Evolutionary conservation across 2,888 invertebrate genomes (phyloP).

Genomic region (Tiliacea citrago): DNA sequence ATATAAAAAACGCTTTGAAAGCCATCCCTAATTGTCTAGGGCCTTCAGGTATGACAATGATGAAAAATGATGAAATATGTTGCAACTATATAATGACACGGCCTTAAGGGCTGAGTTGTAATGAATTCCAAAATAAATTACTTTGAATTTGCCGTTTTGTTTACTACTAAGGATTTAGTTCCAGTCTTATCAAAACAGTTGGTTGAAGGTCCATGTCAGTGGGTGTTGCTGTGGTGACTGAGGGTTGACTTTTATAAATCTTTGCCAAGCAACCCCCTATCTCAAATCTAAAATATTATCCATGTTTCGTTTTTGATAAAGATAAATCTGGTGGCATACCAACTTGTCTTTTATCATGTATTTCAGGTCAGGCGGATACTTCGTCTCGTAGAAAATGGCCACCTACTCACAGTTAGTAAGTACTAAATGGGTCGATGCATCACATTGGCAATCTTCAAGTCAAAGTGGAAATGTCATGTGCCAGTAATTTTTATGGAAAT

Average conservation of each 20-base stretch:
- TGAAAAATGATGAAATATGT: too few species aligned
- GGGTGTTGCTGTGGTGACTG: constrained; percentile 37
- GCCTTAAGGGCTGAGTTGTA: background rate
- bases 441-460: too few species aligned
- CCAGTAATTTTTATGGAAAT: too few species aligned
- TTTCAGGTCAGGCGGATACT: background rate
- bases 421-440: too few species aligned
- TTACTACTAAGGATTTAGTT: background rate
- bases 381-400: background rate
- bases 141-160: background rate
- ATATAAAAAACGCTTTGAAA: too few species aligned
- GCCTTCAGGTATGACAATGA: too few species aligned
- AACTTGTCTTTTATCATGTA: too few species aligned
- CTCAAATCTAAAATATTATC: background rate
- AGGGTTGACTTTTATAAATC: background rate
- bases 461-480: too few species aligned
- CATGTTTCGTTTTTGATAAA: background rate
- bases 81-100: too few species aligned
- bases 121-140: background rate
- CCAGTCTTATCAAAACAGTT: constrained; percentile 11
- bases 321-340: background rate
- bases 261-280: constrained; percentile 31
- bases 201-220: background rate
- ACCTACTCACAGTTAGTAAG: too few species aligned
- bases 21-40: too few species aligned